Evolutionary conservation across 2,888 invertebrate genomes (phyloP).

Genomic region (Cerceris ruficornis): DNA sequence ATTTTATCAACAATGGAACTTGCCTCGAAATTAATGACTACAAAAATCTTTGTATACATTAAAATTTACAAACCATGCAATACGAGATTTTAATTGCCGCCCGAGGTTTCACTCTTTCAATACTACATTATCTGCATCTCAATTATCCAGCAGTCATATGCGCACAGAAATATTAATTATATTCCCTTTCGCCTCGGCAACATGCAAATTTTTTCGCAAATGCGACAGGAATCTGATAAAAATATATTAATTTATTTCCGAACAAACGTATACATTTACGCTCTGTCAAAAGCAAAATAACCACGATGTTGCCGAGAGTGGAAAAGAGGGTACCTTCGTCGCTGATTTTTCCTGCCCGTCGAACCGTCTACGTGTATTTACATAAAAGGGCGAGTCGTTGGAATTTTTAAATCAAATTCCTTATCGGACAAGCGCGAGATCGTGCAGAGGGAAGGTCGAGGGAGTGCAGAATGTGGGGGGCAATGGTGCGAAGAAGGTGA

Average conservation of each 20-base stretch:
- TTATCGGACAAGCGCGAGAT: slow-evolving; percentile 73
- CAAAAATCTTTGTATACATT: neutral
- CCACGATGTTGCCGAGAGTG: slow-evolving; percentile 14
- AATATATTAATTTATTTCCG: neutral
- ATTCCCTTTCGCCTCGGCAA: no score
- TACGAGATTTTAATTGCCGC: neutral
- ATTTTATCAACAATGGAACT: no score
- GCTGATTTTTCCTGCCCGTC: slow-evolving; percentile 67
- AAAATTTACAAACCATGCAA: neutral
- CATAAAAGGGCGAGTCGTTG: slow-evolving; percentile 76
- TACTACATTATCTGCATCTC: no score
- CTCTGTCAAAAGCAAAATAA: slow-evolving; percentile 37
- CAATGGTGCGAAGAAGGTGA: slow-evolving; percentile 64
- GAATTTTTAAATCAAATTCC: slow-evolving; percentile 80
- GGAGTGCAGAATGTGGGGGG: slow-evolving; percentile 30
- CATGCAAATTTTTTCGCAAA: no score
- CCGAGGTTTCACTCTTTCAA: neutral
- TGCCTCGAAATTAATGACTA: neutral
- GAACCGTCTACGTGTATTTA: slow-evolving; percentile 73
- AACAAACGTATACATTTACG: neutral
- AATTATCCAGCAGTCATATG: no score
- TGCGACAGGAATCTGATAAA: no score
- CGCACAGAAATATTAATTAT: no score
- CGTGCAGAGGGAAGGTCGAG: slow-evolving; percentile 48
- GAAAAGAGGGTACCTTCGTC: slow-evolving; percentile 46